Evolutionary conservation across 2,888 invertebrate genomes (phyloP).

Genomic region (Biston stratarius): DNA sequence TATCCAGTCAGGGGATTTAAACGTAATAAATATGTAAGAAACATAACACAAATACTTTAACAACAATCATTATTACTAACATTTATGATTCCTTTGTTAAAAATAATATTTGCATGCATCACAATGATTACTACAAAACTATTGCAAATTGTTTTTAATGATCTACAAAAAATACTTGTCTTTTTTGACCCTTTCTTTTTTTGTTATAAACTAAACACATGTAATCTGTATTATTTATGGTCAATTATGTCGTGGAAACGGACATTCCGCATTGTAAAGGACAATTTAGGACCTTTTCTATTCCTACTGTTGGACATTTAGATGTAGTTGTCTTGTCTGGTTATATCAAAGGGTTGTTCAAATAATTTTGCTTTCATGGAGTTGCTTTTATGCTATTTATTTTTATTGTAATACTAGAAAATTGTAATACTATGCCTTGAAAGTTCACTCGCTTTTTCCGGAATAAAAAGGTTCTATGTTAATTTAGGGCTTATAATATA

Average conservation of each 20-base stretch:
- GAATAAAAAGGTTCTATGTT: too few relatives aligned
- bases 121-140: conserved; percentile 44
- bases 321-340: conserved; percentile 69
- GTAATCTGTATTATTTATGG: conserved; percentile 82
- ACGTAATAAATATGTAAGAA: background rate
- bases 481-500: too few relatives aligned
- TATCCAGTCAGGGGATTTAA: background rate
- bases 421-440: too few relatives aligned
- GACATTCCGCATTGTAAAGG: conserved; percentile 67
- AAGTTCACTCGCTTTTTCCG: too few relatives aligned
- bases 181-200: conserved; percentile 54
- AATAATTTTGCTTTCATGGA: conserved; percentile 42
- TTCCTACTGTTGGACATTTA: conserved; percentile 59
- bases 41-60: background rate
- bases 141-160: conserved; percentile 48
- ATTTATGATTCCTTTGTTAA: background rate
- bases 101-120: conserved; percentile 35
- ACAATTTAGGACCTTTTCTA: conserved; percentile 63
- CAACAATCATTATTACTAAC: background rate
- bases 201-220: conserved; percentile 72
- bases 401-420: too few relatives aligned
- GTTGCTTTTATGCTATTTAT: conserved; percentile 22
- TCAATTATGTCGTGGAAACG: conserved; percentile 80
- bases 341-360: conserved; percentile 5
- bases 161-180: conserved; percentile 35